Percentiles rank a stretch among this genome's conserved stretches.
These are phyloP conservation scores for Galemys pyrenaicus DNA, from an alignment of 2,113 vertebrate species.

Conservation along the genomic window DNA sequence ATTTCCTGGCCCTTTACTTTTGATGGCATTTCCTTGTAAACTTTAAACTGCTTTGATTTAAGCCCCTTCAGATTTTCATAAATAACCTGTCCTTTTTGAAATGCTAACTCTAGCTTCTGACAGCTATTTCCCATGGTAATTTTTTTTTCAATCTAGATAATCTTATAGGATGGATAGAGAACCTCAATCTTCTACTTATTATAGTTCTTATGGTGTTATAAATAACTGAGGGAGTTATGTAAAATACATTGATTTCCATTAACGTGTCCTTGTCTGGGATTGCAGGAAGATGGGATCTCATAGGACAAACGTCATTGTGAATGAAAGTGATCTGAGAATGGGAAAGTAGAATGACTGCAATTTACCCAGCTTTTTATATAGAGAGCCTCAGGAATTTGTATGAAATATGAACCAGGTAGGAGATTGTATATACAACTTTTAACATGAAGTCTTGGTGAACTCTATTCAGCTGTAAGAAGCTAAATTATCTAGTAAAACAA, in stretches of 20 bases:
- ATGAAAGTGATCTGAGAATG: neutral
- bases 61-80: neutral
- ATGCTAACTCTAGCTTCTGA: neutral
- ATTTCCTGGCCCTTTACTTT: neutral
- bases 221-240: neutral
- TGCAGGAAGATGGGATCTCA: neutral
- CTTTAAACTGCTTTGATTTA: conserved; percentile 39
- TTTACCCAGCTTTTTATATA: neutral
- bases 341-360: neutral
- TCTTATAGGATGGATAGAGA: neutral
- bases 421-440: neutral
- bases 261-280: neutral
- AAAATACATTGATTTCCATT: conserved; percentile 29
- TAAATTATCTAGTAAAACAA: neutral
- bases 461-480: neutral
- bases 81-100: conserved; percentile 24
- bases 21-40: neutral
- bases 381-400: neutral
- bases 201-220: neutral
- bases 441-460: neutral
- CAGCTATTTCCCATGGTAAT: neutral
- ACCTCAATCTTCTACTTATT: neutral
- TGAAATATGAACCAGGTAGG: neutral
- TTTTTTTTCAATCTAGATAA: neutral
- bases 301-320: neutral